Base-by-base conservation (phyloP, 2,888 invertebrate species). In the Ichneumoninae sp. region DNA sequence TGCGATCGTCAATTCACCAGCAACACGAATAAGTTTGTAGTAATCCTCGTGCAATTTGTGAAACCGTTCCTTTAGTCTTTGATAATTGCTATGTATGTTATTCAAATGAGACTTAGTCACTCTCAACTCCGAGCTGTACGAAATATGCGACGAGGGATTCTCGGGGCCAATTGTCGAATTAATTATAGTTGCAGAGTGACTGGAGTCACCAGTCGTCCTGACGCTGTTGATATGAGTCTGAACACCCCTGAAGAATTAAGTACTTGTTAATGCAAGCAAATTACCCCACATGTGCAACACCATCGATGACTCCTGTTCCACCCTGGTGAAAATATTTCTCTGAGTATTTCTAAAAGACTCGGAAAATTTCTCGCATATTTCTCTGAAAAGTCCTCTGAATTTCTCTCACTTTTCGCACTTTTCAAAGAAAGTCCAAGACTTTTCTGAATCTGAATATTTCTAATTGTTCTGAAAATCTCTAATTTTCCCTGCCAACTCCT, bases 1-100 rank as follows among this genome's bases (percentile, higher is more conserved):
- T 8, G 95, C 95, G 81, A 94, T 94, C 0, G 96, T 95, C 76
- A 96, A 92, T 89, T 96, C 95, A 50, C 95, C 95, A 2, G 96
- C 94, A n/a, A 96, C 93, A 89, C 94, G 93, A 83, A 94, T 93
- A 74, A 94, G 87, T 86, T 94, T 94, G 83, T 94, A 92, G 87
- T 94, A 94, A 86, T 94, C 94, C n/a, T 91, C 88, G 83, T 94
- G 94, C 10, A 94, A 88, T 76, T 93, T 91, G 79, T 93, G 92
- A 88, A 94, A 94, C 75, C 92, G 92, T 47, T 89, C 83, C 88
- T 93, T 94, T 66, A 94, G 85, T 85, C 91, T 91, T 83, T 92
- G 89, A 83, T 94, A 93, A 85, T 92, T 92, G 54, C 88, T 87
- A 68, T 91, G 88, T 26, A 91, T 84, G 68, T 87, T 92, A 63